Evolutionary conservation across 1,140 invertebrate species (phyloP).

Genomic region (Phenacoccus solenopsis): DNA sequence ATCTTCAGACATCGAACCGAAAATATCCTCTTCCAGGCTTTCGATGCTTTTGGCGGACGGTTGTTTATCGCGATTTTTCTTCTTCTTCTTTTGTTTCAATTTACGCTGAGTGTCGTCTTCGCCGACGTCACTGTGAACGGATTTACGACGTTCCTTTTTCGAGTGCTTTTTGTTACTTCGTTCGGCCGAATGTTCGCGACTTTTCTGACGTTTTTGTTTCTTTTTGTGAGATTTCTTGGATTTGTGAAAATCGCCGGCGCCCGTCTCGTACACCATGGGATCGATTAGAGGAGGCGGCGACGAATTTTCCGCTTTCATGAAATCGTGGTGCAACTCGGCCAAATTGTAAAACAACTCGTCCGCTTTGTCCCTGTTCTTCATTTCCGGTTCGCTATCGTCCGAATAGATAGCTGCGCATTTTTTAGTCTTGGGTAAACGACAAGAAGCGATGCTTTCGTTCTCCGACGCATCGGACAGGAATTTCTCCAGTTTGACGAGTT

Average conservation of each 20-base stretch:
- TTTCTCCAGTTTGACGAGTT: not conserved
- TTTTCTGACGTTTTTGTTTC: slow-evolving; percentile 64
- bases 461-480: slow-evolving; percentile 47
- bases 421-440: not conserved
- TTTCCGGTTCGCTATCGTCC: not conserved
- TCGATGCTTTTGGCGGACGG: slow-evolving; percentile 4
- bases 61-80: slow-evolving; percentile 26
- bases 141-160: slow-evolving; percentile 30
- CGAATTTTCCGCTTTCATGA: not conserved
- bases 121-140: slow-evolving; percentile 35
- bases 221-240: slow-evolving; percentile 69
- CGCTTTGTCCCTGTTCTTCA: not conserved
- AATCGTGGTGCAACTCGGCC: not conserved
- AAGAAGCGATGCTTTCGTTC: slow-evolving; percentile 33
- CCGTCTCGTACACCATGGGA: not conserved
- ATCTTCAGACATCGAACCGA: slow-evolving; percentile 63
- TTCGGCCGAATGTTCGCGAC: slow-evolving; percentile 30
- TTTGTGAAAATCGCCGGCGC: slow-evolving; percentile 29
- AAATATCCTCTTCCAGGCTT: slow-evolving; percentile 49
- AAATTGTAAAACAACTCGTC: slow-evolving; percentile 1
- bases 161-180: slow-evolving; percentile 31
- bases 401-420: not conserved
- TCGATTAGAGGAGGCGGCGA: not conserved
- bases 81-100: slow-evolving; percentile 52
- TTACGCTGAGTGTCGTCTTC: slow-evolving; percentile 53